Percentiles rank a stretch among this genome's conserved stretches.
Evolutionary conservation across 2,113 vertebrate genomes (phyloP).

Genomic region (Onychostruthus taczanowskii): DNA sequence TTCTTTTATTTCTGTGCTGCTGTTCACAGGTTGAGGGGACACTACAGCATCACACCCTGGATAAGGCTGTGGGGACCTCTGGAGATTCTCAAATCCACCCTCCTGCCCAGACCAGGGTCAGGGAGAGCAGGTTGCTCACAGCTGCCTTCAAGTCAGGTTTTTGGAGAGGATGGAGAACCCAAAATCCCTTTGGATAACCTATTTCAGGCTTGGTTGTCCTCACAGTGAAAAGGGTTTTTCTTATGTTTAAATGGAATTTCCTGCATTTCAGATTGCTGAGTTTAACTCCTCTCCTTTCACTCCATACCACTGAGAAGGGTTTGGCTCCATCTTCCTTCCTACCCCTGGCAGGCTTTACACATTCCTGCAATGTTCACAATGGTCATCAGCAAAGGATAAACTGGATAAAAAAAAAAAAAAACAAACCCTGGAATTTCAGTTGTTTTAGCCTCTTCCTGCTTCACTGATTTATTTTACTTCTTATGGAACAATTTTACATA

Average conservation of each 20-base stretch:
- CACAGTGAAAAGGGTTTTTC: background rate
- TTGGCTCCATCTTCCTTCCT: background rate
- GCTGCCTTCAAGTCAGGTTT: background rate
- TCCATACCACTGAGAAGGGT: background rate
- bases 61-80: background rate
- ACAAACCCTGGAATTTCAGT: background rate
- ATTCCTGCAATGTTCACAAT: background rate
- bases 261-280: background rate
- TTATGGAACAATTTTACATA: background rate
- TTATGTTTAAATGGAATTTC: background rate
- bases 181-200: background rate
- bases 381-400: background rate
- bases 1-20: background rate
- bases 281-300: background rate
- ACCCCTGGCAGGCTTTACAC: background rate
- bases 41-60: background rate
- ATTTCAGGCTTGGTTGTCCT: background rate
- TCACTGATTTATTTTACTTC: background rate
- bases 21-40: background rate
- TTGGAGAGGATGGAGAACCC: background rate
- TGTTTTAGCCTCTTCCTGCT: background rate
- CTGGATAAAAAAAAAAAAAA: background rate
- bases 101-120: background rate
- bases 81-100: background rate
- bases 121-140: background rate